Base-by-base conservation (phyloP, 2,797 vertebrate species). In the Decapterus maruadsi region DNA sequence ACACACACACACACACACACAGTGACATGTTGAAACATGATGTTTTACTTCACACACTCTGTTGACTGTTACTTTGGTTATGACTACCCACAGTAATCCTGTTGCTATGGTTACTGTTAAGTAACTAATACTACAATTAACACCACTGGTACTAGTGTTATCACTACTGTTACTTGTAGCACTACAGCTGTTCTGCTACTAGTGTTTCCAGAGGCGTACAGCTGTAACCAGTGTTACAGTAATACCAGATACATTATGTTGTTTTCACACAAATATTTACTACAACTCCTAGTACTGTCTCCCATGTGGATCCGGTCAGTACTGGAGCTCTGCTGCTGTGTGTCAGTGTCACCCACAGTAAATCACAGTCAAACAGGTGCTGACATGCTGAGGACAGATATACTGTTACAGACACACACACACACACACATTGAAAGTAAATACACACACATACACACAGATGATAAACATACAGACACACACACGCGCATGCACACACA, bases 351-450 rank as follows among this genome's bases (percentile, higher is more conserved):
- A 51, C 65, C 4, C 11, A 12, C 40, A 42, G 10, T 8, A 64
- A 48, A 75, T 75, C 45, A 55, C 20, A 67, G 34, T 45, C 11
- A 65, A 55, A 75, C 66, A 80, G 58, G 68, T 76, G 54, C 5
- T 22, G 43, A 50, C 50, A 20, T 43, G 22, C 43, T 14, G n/a
- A 61, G 20, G 68, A 60, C 69, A 61, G 64, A 40, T 72, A 59
- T 64, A 50, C 63, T 60, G 40, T 59, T 61, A 83, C 40, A 70
- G 60, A 69, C 42, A 74, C 29, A 72, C 46, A 51, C 42, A n/a
- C n/a, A n/a, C n/a, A 43, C 6, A 26, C 26, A 26, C 26, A 26
- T 26, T 11, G 5, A 26, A 19, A 48, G 19, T 12, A 50, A 12
- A 55, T 12, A 46, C 68, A 45, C 36, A 17, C 68, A 46, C 31